phyloP scores from a whole-genome alignment of 2,797 vertebrate species.

The Benthosema pterotum region DNA sequence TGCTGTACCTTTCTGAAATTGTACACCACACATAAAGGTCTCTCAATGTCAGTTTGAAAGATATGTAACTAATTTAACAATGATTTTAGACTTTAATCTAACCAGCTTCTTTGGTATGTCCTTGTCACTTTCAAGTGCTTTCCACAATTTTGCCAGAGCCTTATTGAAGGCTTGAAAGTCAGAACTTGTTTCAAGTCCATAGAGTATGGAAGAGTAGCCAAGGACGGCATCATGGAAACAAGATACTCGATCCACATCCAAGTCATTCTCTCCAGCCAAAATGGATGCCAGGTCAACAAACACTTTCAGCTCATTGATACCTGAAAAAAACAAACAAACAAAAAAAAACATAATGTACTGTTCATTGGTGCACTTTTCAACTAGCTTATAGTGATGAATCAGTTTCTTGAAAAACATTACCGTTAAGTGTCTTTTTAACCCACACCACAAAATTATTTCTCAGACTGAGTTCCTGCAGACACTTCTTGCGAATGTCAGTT shows the following conservation, averaged over 20 bases:
- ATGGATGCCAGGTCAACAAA: constrained; percentile 87
- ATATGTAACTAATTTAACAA: too few relatives aligned
- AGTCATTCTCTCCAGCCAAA: constrained; percentile 85
- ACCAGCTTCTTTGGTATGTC: constrained; percentile 81
- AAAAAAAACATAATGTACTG: background rate
- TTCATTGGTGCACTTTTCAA: too few relatives aligned
- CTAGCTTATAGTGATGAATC: background rate
- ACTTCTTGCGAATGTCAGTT: constrained; percentile 24
- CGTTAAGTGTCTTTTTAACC: constrained; percentile 47
- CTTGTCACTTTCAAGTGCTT: constrained; percentile 76
- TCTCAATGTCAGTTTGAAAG: constrained; percentile 32
- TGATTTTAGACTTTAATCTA: constrained; percentile 7
- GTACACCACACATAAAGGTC: constrained; percentile 65
- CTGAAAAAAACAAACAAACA: too few relatives aligned
- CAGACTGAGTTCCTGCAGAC: constrained; percentile 28
- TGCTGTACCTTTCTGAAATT: constrained; percentile 38
- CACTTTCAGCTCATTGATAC: constrained; percentile 80
- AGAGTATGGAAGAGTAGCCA: constrained; percentile 79
- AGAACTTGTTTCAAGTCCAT: constrained; percentile 57
- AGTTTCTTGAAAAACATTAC: constrained; percentile 5
- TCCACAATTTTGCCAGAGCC: constrained; percentile 73
- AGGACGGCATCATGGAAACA: constrained; percentile 82
- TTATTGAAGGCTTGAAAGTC: constrained; percentile 66
- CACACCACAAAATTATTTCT: constrained; percentile 26
- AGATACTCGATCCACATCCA: constrained; percentile 83